phyloP scores from a whole-genome alignment of 2,797 vertebrate species.

The Prunella strophiata region DNA sequence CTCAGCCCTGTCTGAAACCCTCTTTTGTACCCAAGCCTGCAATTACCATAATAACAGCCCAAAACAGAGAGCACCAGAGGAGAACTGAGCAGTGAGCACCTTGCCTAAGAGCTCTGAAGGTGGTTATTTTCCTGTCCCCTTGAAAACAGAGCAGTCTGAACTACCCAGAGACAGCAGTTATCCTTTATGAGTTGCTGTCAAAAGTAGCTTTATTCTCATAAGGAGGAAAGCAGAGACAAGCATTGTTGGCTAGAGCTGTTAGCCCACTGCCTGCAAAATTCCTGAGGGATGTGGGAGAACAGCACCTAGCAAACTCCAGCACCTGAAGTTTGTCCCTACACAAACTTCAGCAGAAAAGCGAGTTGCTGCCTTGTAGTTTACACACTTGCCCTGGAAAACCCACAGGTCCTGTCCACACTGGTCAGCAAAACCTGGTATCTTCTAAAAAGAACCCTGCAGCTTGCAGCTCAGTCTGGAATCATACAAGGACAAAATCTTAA shows the following conservation, averaged over 20 bases:
- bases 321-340: background rate
- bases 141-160: background rate
- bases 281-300: background rate
- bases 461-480: background rate
- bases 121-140: background rate
- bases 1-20: background rate
- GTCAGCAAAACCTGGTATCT: background rate
- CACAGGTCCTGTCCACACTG: rapidly evolving
- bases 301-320: background rate
- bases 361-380: background rate
- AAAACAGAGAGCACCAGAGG: background rate
- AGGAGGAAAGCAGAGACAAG: background rate
- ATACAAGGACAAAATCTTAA: background rate
- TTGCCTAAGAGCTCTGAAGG: background rate
- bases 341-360: background rate
- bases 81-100: background rate
- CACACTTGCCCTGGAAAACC: background rate
- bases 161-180: background rate
- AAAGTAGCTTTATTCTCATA: background rate
- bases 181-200: background rate
- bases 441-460: background rate
- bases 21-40: background rate
- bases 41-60: background rate
- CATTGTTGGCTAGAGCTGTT: background rate
- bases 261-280: background rate